Percentiles rank a stretch among this genome's conserved stretches.
phyloP scores from a whole-genome alignment of 2,888 invertebrate genomes.

The Callyntrura sp. region DNA sequence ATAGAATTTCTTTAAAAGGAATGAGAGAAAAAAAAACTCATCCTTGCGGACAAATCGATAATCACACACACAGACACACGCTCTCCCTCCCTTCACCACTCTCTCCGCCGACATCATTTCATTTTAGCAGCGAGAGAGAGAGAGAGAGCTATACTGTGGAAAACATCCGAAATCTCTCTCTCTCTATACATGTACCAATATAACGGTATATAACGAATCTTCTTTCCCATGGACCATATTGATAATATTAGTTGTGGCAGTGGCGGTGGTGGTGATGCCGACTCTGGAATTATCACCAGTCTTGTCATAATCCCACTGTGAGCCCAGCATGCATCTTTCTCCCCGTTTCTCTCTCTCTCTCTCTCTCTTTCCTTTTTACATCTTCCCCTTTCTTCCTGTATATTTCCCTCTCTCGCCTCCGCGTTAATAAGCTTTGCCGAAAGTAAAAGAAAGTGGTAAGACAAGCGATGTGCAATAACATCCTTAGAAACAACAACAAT shows the following conservation, averaged over 20 bases:
- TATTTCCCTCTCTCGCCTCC: background rate
- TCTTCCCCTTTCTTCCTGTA: conserved; percentile 18
- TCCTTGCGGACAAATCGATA: conserved; percentile 74
- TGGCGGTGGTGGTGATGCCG: conserved; percentile 45
- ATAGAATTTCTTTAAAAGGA: conserved; percentile 6
- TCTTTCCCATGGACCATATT: background rate
- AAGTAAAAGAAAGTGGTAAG: conserved; percentile 35
- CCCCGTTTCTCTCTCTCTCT: background rate
- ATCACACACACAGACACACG: conserved; percentile 60
- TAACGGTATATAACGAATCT: background rate
- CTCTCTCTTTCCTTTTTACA: conserved; percentile 11
- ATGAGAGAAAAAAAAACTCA: background rate
- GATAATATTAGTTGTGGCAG: background rate
- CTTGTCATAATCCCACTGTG: conserved; percentile 77
- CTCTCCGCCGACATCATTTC: conserved; percentile 17
- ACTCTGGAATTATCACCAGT: conserved; percentile 74
- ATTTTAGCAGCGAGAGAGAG: conserved; percentile 35
- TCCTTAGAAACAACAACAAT: background rate
- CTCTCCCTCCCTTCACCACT: background rate
- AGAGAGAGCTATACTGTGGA: conserved; percentile 29
- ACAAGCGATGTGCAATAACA: conserved; percentile 44
- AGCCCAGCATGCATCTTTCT: conserved; percentile 71
- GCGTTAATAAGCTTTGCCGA: conserved; percentile 59
- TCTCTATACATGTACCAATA: background rate
- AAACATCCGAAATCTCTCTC: conserved; percentile 2